These are phyloP conservation scores for Corythornis leucogaster DNA, from an alignment of 2,797 vertebrate genomes.

Conservation along the genomic window DNA sequence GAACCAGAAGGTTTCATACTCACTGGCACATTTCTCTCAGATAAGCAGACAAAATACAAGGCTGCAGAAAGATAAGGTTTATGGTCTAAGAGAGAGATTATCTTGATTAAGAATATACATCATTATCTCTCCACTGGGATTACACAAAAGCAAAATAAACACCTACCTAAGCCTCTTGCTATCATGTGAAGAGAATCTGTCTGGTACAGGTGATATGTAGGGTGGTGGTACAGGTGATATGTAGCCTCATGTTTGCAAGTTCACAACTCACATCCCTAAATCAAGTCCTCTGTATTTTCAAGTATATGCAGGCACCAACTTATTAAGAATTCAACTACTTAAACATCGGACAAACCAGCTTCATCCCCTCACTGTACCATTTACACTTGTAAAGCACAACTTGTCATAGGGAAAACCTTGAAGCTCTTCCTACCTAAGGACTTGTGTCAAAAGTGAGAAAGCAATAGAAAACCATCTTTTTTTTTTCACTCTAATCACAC, in stretches of 20 bases:
- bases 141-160: background rate
- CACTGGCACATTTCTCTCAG: background rate
- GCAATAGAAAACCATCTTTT: background rate
- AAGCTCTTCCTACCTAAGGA: background rate
- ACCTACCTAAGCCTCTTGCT: background rate
- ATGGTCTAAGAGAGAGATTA: background rate
- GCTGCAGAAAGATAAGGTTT: background rate
- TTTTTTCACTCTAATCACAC: background rate
- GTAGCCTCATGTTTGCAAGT: background rate
- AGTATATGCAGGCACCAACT: background rate
- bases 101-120: background rate
- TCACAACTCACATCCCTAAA: background rate
- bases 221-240: background rate
- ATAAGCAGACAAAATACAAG: background rate
- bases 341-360: background rate
- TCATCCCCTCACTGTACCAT: background rate
- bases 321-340: background rate
- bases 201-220: background rate
- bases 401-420: background rate
- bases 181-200: background rate
- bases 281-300: background rate
- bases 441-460: background rate
- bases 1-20: background rate
- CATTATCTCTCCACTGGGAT: background rate
- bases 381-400: background rate